These are phyloP conservation scores for Trimorus sp. DNA, from an alignment of 2,888 invertebrate genomes.

Conservation along the genomic window DNA sequence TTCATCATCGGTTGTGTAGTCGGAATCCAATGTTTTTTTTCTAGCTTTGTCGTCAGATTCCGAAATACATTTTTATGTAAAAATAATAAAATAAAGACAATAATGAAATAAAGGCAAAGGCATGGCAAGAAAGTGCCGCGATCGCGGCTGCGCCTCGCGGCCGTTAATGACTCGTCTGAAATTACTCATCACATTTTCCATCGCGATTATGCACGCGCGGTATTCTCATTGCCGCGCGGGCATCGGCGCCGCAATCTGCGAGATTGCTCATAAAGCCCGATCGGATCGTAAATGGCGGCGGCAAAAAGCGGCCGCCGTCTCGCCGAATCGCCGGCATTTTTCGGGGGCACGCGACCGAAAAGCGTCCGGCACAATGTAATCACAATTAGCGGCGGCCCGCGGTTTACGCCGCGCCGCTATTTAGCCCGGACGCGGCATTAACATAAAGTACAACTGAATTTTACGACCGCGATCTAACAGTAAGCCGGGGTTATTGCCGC, in stretches of 20 bases:
- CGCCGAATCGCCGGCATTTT: slow-evolving; percentile 43
- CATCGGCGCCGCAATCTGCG: slow-evolving; percentile 54
- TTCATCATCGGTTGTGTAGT: too few relatives aligned
- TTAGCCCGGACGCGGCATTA: slow-evolving; percentile 52
- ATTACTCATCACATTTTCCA: slow-evolving; percentile 64
- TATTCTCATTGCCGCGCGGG: slow-evolving; percentile 51
- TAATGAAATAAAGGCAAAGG: too few relatives aligned
- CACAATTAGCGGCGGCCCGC: slow-evolving; percentile 47
- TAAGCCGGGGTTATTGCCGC: slow-evolving; percentile 50
- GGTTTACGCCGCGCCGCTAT: slow-evolving; percentile 45
- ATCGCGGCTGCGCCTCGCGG: slow-evolving; percentile 24
- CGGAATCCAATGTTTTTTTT: too few relatives aligned
- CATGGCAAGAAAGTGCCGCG: slow-evolving; percentile 43
- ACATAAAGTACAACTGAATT: slow-evolving; percentile 59
- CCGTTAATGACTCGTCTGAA: slow-evolving; percentile 60
- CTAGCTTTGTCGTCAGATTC: too few relatives aligned
- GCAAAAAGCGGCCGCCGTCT: slow-evolving; percentile 22
- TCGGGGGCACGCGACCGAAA: slow-evolving; percentile 29
- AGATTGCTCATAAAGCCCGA: slow-evolving; percentile 54
- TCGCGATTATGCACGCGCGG: slow-evolving; percentile 59
- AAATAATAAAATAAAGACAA: too few relatives aligned
- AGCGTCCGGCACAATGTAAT: slow-evolving; percentile 46
- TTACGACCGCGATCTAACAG: slow-evolving; percentile 58
- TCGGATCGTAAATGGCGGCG: slow-evolving; percentile 48
- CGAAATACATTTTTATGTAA: too few relatives aligned